Evolutionary conservation across 1,140 invertebrate species (phyloP).

Genomic region (Eumeta japonica): DNA sequence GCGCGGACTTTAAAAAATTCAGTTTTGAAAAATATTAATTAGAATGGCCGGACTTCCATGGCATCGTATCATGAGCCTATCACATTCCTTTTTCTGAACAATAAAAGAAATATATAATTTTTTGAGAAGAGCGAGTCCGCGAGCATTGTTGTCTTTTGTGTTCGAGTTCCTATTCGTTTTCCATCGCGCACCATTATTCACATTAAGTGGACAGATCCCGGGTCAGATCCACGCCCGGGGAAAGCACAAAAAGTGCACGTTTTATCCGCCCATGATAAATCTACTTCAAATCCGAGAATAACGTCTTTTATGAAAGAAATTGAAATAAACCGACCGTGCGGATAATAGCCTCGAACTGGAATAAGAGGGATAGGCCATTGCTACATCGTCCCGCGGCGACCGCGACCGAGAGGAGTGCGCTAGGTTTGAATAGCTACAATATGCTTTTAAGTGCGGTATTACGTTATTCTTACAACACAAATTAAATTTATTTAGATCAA

Average conservation of each 20-base stretch:
- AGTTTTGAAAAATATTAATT: too few species aligned
- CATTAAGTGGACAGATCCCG: slow-evolving; percentile 58
- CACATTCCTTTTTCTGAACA: too few species aligned
- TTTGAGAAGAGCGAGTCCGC: too few species aligned
- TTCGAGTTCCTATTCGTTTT: slow-evolving; percentile 54
- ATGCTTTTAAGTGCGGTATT: not conserved
- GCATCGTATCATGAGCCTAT: too few species aligned
- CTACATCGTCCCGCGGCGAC: slow-evolving; percentile 32
- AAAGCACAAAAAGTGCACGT: slow-evolving; percentile 57
- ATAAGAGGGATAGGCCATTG: slow-evolving; percentile 52
- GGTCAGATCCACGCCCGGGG: slow-evolving; percentile 56
- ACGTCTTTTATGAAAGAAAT: slow-evolving; percentile 58
- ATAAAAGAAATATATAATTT: too few species aligned
- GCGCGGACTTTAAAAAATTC: too few species aligned
- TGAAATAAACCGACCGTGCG: slow-evolving; percentile 58
- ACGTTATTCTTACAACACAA: not conserved
- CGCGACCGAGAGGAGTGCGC: not conserved
- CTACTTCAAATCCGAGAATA: slow-evolving; percentile 58
- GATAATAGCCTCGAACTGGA: slow-evolving; percentile 57
- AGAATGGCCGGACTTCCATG: too few species aligned
- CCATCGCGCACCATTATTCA: slow-evolving; percentile 58
- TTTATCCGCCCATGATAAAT: slow-evolving; percentile 59
- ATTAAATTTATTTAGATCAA: not conserved
- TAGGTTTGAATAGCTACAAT: not conserved
- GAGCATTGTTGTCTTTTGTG: slow-evolving; percentile 57